Evolutionary conservation across 2,113 vertebrate genomes (phyloP), one percentile per base, ranked within the genome.

Genomic region (Nettapus auritus): DNA sequence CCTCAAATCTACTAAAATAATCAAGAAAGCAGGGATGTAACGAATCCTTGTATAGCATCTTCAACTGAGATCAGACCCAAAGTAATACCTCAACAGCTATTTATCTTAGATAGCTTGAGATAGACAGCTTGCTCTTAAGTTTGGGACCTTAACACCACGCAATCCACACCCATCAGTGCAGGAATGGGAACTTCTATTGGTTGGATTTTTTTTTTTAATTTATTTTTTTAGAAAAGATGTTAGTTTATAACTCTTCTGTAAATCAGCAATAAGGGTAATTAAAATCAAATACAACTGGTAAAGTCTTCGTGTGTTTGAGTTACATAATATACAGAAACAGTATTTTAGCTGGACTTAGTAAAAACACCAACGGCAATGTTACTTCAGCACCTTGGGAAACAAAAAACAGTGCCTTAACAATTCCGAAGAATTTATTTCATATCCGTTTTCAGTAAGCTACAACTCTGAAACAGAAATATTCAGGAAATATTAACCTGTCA

Each of bases 31-130:
- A 16, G 1, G 2, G 19, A 36, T 48, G 19, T 28, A 48, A 33
- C 0, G 0, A 0, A 2, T 15, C 56, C 33, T 21, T 34, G 55
- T 56, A 22, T 3, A 6, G 6, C 10, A 25, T 25, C 52, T 74
- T 67, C 36, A 90, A 29, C 79, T n/a, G 19, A 84, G 76, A 79
- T 73, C 68, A 81, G 21, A 38, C 7, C 18, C 84, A 57, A 22
- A 56, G 23, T 3, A 28, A 60, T 16, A 79, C 57, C 44, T 57
- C 53, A 48, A 22, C 23, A 74, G 11, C 2, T 22, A 19, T 29
- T 74, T 40, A 38, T 21, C 36, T 48, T 4, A 5, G 81, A 13
- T 3, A 22, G 20, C 40, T 13, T 69, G 28, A 5, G 84, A 13
- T 4, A 22, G 20, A 31, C 11, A 69, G 23, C 64, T n/a, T 3